Evolutionary conservation across 2,888 invertebrate species (phyloP), one percentile per base, ranked within the genome.

Genomic region (Lymantria monacha): DNA sequence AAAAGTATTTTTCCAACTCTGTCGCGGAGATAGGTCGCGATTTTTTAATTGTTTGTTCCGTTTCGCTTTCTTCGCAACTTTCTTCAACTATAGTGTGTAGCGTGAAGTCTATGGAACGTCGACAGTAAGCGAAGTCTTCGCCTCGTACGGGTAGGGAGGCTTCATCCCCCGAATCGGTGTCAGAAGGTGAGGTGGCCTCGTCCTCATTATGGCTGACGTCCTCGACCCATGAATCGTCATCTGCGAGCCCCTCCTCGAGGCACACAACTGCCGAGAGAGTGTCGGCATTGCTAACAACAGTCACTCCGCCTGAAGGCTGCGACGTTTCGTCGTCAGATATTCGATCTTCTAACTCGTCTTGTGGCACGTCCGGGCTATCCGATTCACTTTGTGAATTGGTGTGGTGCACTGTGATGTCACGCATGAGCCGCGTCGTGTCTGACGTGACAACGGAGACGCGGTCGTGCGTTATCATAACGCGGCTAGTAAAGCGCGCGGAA

Each of bases 1-100:
- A 97, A 90, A 97, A 97, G 80, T 97, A 97, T 81, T 97, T 97
- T 80, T 97, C 97, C 59, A 97, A 84, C 73, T 97, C 96, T 0
- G 97, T 96, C 0, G 96, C 95, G 1, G 96, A 96, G 51, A 94
- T 92, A 36, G 95, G 95, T 50, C 95, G 92, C 61, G 93, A 92
- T 82, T 94, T 93, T 87, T 91, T 92, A 73, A 83, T 81, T 64
- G 88, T 80, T 42, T 93, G 94, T 70, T 96, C 96, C 56, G 95
- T 93, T 83, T 97, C 97, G 82, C 97, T 97, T 83, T 98, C 98
- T 87, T 98, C 97, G 81, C 97, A 97, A 72, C 97, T 97, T 85
- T 98, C 98, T 87, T 98, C 98, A 30, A 97, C 95, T 66, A 98
- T 98, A 0, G 98, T 98, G 76, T 98, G 97, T 59, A 98, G 88